Percentiles rank a stretch among this genome's conserved stretches.
phyloP scores from a whole-genome alignment of 2,888 invertebrate genomes.

The Tigriopus californicus region DNA sequence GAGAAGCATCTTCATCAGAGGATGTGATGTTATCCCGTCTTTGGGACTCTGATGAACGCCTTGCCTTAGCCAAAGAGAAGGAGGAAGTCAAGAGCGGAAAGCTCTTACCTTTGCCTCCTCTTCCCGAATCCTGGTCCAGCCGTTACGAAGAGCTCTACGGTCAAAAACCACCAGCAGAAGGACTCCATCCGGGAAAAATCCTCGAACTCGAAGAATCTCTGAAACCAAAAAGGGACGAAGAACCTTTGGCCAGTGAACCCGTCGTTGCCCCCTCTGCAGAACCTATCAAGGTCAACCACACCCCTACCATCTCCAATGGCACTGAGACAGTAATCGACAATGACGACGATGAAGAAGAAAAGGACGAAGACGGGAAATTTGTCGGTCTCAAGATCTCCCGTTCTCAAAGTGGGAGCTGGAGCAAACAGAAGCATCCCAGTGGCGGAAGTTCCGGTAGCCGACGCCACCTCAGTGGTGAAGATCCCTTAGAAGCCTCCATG shows the following conservation, averaged over 20 bases:
- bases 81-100: constrained; percentile 18
- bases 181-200: too few relatives aligned
- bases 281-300: too few relatives aligned
- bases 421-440: neutral
- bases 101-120: neutral
- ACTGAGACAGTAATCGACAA: too few relatives aligned
- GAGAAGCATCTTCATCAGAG: constrained; percentile 41
- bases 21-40: constrained; percentile 53
- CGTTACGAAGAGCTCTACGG: neutral
- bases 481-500: too few relatives aligned
- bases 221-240: too few relatives aligned
- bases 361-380: neutral
- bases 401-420: neutral
- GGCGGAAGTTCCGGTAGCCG: too few relatives aligned
- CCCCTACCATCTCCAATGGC: neutral
- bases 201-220: too few relatives aligned
- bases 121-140: neutral
- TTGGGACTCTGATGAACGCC: constrained; percentile 49
- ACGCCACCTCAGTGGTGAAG: neutral
- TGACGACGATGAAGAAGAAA: neutral
- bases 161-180: neutral
- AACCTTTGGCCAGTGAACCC: too few relatives aligned
- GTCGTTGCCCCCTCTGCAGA: too few relatives aligned
- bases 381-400: neutral
- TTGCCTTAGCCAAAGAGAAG: constrained; percentile 32